Evolutionary conservation across 2,113 vertebrate species (phyloP), one percentile per base, ranked within the genome.

Genomic region (Nettapus auritus): DNA sequence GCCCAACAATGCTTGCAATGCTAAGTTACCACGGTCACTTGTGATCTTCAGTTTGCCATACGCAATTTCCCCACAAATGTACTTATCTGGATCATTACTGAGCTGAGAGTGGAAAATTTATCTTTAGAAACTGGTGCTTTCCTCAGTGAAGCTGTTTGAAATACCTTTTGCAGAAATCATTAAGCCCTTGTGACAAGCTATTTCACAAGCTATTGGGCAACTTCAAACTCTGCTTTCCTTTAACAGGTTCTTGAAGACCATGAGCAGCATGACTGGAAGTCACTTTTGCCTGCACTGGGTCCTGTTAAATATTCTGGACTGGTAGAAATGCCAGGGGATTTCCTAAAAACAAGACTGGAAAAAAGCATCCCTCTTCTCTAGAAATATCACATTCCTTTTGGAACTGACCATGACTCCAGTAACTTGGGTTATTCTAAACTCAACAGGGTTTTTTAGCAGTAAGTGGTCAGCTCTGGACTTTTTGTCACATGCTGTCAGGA

Each of bases 151-250:
- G 74, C 59, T 91, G 31, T 63, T 94, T 91, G 76, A 91, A 94
- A 95, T 94, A 91, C 64, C 90, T 96, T 81, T 89, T 87, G 76
- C 38, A 88, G 87, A 94, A 97, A 93, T 82, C 88, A 90, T 97
- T 92, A 96, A 88, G 80, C 40, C 66, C 69, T 85, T 88, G 83
- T 59, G 79, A 91, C 67, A 93, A 96, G 63, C 36, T 94, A 92
- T 96, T 96, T 97, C 96, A 97, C 94, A 97, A 96, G 59, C 91
- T 96, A 75, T 90, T 97, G 95, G 85, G 91, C 96, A 97, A 96
- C 75, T 93, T 91, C 86, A 94, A 93, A 92, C 86, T 91, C 82
- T 93, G 87, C 77, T 93, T 97, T 96, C 82, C 82, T 90, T 76
- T 71, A 96, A 73, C 64, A 95, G 90, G 85, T 94, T 97, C 94